phyloP scores from a whole-genome alignment of 2,797 vertebrate species.

The Spea hammondii region DNA sequence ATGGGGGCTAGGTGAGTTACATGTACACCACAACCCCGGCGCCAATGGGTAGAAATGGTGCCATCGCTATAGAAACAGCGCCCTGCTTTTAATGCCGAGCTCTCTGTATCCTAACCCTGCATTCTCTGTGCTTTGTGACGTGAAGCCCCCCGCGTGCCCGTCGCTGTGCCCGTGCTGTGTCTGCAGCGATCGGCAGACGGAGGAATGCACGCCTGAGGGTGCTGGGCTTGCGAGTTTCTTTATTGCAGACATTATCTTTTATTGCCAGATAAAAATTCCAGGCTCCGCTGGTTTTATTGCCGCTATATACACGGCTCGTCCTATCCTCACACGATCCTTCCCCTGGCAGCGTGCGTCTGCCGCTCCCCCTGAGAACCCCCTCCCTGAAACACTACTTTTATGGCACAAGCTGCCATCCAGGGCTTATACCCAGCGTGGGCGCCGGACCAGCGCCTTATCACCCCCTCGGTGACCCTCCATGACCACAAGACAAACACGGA shows the following conservation, averaged over 20 bases:
- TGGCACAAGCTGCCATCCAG: neutral
- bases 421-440: neutral
- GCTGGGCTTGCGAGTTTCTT: conserved; percentile 49
- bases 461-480: conserved; percentile 34
- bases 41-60: no score
- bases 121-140: conserved; percentile 1
- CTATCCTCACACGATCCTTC: conserved; percentile 49
- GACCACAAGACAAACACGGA: neutral
- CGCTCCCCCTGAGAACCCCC: fast-evolving
- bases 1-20: no score
- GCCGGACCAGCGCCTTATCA: neutral
- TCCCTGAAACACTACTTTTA: neutral
- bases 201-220: conserved; percentile 49
- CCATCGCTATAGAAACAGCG: no score
- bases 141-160: conserved; percentile 21
- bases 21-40: no score
- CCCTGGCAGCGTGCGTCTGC: conserved; percentile 15
- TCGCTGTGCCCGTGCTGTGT: conserved; percentile 46
- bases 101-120: neutral
- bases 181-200: conserved; percentile 50
- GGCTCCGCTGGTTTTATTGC: conserved; percentile 58
- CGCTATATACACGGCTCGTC: conserved; percentile 51
- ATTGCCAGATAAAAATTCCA: conserved; percentile 54
- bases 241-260: conserved; percentile 59
- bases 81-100: neutral